These are phyloP conservation scores for Hemicordylus capensis DNA, from an alignment of 2,113 vertebrate species.

Conservation along the genomic window DNA sequence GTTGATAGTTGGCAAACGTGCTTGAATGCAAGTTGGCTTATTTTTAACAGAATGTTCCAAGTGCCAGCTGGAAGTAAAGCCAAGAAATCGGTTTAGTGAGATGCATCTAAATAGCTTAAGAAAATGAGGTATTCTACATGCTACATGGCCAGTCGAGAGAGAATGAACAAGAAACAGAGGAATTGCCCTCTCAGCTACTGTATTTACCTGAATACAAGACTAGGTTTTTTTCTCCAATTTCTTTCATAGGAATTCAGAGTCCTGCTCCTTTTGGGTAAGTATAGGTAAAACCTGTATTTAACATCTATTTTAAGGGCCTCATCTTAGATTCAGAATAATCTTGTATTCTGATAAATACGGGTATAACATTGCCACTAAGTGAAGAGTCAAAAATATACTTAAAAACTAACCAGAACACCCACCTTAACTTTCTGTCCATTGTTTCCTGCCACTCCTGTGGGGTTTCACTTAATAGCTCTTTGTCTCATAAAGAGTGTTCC, in stretches of 20 bases:
- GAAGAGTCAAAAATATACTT: neutral
- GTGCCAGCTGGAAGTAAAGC: neutral
- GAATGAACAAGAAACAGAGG: neutral
- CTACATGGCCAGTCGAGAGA: neutral
- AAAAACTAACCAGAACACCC: neutral
- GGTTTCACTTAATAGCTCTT: neutral
- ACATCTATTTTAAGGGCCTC: too few species aligned
- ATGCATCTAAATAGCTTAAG: neutral
- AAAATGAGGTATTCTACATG: neutral
- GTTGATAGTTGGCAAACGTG: neutral
- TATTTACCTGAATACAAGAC: too few species aligned
- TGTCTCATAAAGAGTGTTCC: conserved; percentile 14
- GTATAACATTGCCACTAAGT: neutral
- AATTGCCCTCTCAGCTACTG: neutral
- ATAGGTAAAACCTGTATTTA: too few species aligned
- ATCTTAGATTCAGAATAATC: too few species aligned
- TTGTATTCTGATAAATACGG: too few species aligned
- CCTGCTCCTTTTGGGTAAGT: too few species aligned
- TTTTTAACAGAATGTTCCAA: conserved; percentile 6
- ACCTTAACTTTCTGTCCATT: neutral
- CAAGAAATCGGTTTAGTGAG: neutral
- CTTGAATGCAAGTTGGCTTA: neutral
- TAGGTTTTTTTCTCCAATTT: too few species aligned
- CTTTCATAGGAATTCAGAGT: too few species aligned
- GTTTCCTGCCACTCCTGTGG: neutral